A percentile compares a stretch with the other conserved stretches of the same genome.
These are phyloP conservation scores for Coendou prehensilis DNA, from an alignment of 2,797 vertebrate genomes.

Conservation along the genomic window DNA sequence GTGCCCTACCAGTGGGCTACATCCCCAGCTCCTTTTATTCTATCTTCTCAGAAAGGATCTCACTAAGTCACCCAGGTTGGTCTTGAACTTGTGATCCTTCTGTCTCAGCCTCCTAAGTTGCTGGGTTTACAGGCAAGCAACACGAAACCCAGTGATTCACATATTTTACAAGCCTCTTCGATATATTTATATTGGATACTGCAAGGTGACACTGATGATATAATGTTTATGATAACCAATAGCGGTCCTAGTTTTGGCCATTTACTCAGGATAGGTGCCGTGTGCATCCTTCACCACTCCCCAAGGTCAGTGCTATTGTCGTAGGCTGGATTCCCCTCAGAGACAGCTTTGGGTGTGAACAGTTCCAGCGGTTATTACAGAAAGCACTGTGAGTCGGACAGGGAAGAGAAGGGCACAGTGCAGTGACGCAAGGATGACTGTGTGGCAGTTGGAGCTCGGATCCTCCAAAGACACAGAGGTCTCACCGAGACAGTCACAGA, in stretches of 20 bases:
- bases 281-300: not conserved
- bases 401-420: not conserved
- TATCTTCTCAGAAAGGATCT: not conserved
- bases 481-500: fast-evolving
- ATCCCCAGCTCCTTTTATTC: not conserved
- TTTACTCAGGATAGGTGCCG: not conserved
- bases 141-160: not conserved
- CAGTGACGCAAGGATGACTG: not conserved
- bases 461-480: not conserved
- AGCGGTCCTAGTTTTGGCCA: not conserved
- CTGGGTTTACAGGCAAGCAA: not conserved
- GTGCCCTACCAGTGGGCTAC: not conserved
- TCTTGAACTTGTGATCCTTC: not conserved
- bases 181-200: not conserved
- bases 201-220: not conserved
- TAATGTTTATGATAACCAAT: not conserved
- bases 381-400: not conserved
- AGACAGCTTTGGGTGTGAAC: not conserved
- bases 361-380: not conserved
- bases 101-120: not conserved
- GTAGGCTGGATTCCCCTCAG: not conserved
- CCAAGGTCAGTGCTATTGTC: not conserved
- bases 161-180: not conserved
- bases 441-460: not conserved
- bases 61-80: not conserved